A percentile compares a stretch with the other conserved stretches of the same genome.
Evolutionary conservation across 2,888 invertebrate species (phyloP).

Genomic region (Synergus japonicus): DNA sequence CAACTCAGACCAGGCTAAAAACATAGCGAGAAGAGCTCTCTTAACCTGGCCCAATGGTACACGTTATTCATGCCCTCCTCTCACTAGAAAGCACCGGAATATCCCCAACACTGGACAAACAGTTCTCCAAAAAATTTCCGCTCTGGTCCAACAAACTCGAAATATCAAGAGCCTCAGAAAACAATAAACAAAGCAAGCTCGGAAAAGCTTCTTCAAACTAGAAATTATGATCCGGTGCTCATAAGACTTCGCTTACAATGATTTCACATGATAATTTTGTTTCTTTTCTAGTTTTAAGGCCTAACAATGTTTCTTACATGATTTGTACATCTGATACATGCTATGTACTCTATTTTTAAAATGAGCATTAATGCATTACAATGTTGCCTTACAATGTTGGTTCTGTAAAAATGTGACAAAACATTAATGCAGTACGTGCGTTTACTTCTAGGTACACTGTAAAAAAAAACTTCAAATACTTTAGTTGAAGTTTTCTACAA

Average conservation of each 20-base stretch:
- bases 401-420: too few relatives aligned
- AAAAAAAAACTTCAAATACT: too few relatives aligned
- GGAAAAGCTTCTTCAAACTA: not conserved
- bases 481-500: too few relatives aligned
- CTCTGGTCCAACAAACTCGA: not conserved
- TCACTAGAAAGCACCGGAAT: slow-evolving; percentile 25
- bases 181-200: not conserved
- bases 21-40: slow-evolving; percentile 50
- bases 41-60: slow-evolving; percentile 50
- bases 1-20: slow-evolving; percentile 63
- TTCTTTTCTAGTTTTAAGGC: not conserved
- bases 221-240: not conserved
- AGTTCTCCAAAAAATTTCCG: slow-evolving; percentile 20
- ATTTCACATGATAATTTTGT: not conserved
- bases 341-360: too few relatives aligned
- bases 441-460: not conserved
- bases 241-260: not conserved
- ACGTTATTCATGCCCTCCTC: slow-evolving; percentile 38
- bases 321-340: too few relatives aligned
- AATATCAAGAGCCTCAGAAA: not conserved
- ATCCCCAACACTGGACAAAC: not conserved
- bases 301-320: not conserved
- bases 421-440: not conserved
- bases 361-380: too few relatives aligned
- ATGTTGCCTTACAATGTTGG: too few relatives aligned